Evolutionary conservation across 2,888 invertebrate genomes (phyloP), one percentile per base, ranked within the genome.

Genomic region (Chalcosyrphus nemorum): DNA sequence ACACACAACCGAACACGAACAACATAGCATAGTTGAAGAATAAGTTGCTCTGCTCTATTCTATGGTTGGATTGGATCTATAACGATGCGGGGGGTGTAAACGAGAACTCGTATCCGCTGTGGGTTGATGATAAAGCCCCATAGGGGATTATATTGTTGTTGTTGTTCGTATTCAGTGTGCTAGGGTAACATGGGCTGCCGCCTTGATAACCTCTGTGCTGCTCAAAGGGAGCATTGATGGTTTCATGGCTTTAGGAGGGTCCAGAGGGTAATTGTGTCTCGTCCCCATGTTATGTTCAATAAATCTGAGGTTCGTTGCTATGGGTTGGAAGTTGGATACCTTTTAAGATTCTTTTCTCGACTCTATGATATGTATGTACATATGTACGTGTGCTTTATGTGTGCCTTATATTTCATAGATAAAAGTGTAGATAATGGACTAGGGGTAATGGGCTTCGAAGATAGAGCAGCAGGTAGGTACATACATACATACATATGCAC

Each of bases 111-210:
- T 19, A 57, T 59, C 47, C 66, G 57, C 47, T 66, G 66, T 75
- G 75, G 75, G 75, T 76, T 76, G 57, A 41, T 50, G 27, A 41
- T 56, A 75, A 43, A 75, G 45, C 52, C 47, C 56, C 66, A 66
- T 29, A 75, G 65, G 41, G 57, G 66, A 59, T 66, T 76, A 66
- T 50, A 66, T 50, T 13, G 32, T 70, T 70, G 32, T 24, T 63
- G 24, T n/a, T n/a, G n/a, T n/a, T n/a, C n/a, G n/a, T 35, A 27
- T 52, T 50, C 21, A 11, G 7, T 38, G 21, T 43, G 29, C 54
- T 63, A 63, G 72, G 72, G 72, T 43, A 41, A 65, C 45, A 54
- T 63, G 74, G 63, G 74, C 54, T 74, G 74, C 54, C 74, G 74
- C 54, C 74, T 63, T 52, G 61, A 63, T 72, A 72, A 72, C 72